Conservation (phyloP, 1,140 invertebrate species). For the Nasonia longicornis region DNA sequence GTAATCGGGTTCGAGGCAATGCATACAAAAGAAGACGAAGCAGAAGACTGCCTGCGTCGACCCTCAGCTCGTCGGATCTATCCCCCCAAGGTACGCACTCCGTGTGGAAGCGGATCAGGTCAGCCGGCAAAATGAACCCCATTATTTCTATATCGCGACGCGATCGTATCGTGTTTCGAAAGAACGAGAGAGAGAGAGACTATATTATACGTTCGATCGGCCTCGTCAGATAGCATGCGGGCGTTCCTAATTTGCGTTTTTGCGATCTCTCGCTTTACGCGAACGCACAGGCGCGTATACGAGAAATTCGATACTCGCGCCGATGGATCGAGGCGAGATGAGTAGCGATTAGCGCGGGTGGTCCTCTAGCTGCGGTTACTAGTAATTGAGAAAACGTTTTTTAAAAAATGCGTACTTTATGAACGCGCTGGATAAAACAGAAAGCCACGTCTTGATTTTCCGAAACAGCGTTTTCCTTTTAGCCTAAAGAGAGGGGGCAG, state of each 20-base stretch:
- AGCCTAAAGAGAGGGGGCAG: no score
- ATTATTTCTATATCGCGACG: slow-evolving; percentile 29
- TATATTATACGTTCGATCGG: slow-evolving; percentile 1
- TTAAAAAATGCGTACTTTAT: no score
- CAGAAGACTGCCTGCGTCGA: neutral
- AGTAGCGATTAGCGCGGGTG: neutral
- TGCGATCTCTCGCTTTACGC: neutral
- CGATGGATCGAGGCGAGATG: neutral
- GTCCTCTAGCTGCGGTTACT: neutral
- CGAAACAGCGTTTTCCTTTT: no score
- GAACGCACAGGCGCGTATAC: neutral
- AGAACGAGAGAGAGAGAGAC: neutral
- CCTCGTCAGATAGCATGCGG: slow-evolving; percentile 21
- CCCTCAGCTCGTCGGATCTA: neutral
- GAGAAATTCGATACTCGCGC: neutral
- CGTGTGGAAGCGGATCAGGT: slow-evolving; percentile 2
- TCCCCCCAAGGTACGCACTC: neutral
- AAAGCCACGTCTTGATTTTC: neutral
- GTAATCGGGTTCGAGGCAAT: slow-evolving; percentile 24
- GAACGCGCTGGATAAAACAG: no score
- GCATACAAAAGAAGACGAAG: slow-evolving; percentile 19
- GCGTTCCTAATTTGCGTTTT: slow-evolving; percentile 12
- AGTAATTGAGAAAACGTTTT: no score
- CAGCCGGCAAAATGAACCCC: slow-evolving; percentile 26
- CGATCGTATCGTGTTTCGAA: slow-evolving; percentile 10